Conservation (phyloP, 2,888 invertebrate species). For the Creontiades dilutus region DNA sequence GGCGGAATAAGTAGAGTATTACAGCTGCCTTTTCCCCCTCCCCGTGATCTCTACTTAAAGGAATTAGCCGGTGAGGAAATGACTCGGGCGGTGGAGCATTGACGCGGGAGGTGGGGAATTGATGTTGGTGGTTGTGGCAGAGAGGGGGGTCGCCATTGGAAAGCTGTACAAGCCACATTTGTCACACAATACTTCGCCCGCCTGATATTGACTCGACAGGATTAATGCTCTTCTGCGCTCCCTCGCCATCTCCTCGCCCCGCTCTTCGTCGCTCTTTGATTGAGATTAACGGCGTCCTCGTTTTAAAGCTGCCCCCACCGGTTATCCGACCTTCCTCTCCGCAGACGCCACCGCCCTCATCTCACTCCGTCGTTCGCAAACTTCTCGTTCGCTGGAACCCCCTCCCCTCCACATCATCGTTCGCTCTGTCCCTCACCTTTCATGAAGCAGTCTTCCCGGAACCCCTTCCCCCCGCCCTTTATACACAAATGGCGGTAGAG, state of each 20-base stretch:
- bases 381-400: neutral
- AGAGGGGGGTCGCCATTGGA: neutral
- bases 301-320: slow-evolving; percentile 45
- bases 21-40: neutral
- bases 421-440: too few relatives aligned
- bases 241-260: neutral
- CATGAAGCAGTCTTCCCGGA: too few relatives aligned
- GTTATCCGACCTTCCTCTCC: neutral
- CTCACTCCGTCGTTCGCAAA: neutral
- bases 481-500: neutral
- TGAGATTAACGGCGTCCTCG: slow-evolving; percentile 70
- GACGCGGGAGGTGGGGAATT: too few relatives aligned
- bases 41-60: neutral
- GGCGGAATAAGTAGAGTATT: too few relatives aligned
- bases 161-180: slow-evolving; percentile 55
- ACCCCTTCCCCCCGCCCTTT: too few relatives aligned
- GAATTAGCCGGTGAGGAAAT: neutral
- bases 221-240: slow-evolving; percentile 66
- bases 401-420: neutral
- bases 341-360: neutral
- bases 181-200: slow-evolving; percentile 52
- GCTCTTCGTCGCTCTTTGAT: slow-evolving; percentile 57
- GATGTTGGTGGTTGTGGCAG: neutral
- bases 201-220: slow-evolving; percentile 72
- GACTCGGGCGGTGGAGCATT: too few relatives aligned